These are phyloP conservation scores for Melipona bicolor DNA, from an alignment of 2,888 invertebrate species.

Conservation along the genomic window DNA sequence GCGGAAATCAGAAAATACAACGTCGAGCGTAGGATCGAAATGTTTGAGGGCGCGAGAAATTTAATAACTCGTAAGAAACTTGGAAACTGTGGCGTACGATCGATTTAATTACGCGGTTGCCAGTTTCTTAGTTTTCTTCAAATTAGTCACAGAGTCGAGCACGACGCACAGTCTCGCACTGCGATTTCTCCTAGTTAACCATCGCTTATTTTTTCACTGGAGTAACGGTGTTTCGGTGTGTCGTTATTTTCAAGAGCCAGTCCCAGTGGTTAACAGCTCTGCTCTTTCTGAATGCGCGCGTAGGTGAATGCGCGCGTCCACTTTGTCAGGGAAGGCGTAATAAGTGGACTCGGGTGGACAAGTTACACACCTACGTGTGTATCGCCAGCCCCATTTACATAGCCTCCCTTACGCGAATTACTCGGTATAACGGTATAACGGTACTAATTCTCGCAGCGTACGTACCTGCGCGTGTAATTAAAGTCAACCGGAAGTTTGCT, in stretches of 20 bases:
- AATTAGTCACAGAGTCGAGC: too few relatives aligned
- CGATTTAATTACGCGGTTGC: too few relatives aligned
- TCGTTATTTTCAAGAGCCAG: neutral
- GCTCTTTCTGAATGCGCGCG: neutral
- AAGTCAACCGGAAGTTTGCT: neutral
- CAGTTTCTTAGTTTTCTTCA: too few relatives aligned
- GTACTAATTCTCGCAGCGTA: neutral
- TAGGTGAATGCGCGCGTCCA: neutral
- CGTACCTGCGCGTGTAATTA: neutral
- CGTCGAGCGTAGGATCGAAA: too few relatives aligned
- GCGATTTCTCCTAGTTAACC: neutral
- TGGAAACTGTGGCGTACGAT: too few relatives aligned
- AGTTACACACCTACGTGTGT: constrained; percentile 9
- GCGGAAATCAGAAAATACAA: too few relatives aligned
- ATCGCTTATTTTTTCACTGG: neutral
- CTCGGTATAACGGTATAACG: neutral
- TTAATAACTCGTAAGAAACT: too few relatives aligned
- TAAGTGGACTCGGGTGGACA: neutral
- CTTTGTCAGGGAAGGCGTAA: constrained; percentile 10
- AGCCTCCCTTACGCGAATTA: constrained; percentile 15
- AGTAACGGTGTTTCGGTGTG: neutral
- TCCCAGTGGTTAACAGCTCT: neutral
- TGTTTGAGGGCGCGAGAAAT: too few relatives aligned
- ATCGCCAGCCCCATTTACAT: constrained; percentile 15
- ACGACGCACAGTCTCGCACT: too few relatives aligned